Conservation (phyloP, 2,888 invertebrate genomes). For the Nomada ruficornis region DNA sequence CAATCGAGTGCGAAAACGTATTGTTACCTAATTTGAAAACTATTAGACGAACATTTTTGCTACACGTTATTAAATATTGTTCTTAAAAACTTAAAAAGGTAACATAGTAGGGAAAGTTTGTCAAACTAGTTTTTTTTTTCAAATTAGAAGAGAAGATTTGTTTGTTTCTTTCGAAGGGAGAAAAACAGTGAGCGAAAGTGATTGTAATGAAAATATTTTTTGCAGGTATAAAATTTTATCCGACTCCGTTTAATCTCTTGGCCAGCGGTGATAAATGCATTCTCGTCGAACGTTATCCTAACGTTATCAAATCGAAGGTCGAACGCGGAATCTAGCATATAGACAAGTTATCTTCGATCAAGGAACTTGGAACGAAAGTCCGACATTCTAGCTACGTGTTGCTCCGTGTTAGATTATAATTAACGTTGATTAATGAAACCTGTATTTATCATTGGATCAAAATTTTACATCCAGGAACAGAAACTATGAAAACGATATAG, state of each 20-base stretch:
- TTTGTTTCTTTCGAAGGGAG: neutral
- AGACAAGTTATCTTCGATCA: slow-evolving; percentile 51
- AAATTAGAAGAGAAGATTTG: neutral
- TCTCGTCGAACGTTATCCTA: slow-evolving; percentile 47
- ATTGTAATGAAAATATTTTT: neutral
- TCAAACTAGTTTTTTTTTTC: neutral
- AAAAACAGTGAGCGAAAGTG: too few relatives aligned
- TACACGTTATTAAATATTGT: neutral
- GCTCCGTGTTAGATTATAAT: slow-evolving; percentile 6
- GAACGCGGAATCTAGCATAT: slow-evolving; percentile 41
- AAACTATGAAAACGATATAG: neutral
- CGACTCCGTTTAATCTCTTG: neutral
- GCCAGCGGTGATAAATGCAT: slow-evolving; percentile 41
- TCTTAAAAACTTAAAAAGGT: neutral
- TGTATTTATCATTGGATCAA: neutral
- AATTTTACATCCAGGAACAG: slow-evolving; percentile 3
- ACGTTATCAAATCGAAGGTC: slow-evolving; percentile 62
- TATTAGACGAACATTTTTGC: too few relatives aligned
- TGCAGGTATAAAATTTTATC: slow-evolving; percentile 3
- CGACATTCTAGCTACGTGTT: slow-evolving; percentile 16
- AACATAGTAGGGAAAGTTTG: neutral
- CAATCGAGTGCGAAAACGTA: too few relatives aligned
- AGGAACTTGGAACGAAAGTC: slow-evolving; percentile 47
- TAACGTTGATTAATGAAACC: neutral
- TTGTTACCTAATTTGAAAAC: too few relatives aligned